Evolutionary conservation across 2,888 invertebrate species (phyloP), one percentile per base, ranked within the genome.

Genomic region (Pseudoips prasinana): DNA sequence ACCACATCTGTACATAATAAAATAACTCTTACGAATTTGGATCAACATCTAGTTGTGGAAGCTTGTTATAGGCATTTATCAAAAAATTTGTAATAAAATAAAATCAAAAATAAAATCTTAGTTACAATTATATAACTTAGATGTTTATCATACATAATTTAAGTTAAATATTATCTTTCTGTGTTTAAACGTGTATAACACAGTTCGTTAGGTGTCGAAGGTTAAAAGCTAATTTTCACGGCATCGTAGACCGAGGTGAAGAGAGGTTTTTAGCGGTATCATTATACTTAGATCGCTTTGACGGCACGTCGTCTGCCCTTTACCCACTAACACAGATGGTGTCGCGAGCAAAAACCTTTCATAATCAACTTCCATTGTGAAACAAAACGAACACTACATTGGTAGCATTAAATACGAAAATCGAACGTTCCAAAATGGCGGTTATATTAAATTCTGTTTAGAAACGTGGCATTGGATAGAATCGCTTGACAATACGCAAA

Each of bases 251-350:
- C 10, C 14, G 14, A 14, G 14, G 14, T 14, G 14, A 14, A 5
- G 14, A 14, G 14, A 2, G 5, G 5, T 14, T 14, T 14, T 14
- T 14, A 2, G 14, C 14, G 14, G 14, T 14, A 58, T 52, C 41
- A 58, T 62, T 61, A 66, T 63, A 14, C 14, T 14, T 14, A 46
- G 53, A 58, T 36, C 46, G 51, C n/a, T 55, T 63, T 58, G 52
- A 9, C 42, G 38, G 45, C 63, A 59, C 68, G 70, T 72, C 68
- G 70, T 72, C 71, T 76, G 85, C 85, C 86, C 83, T 85, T 85
- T 85, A 85, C 86, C 86, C 54, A 85, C 73, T 83, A 71, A 84
- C 84, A 85, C 71, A 69, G 73, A 83, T 83, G 72, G 49, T 44
- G 54, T 51, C 60, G 60, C 58, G 63, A 58, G 67, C 69, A 68